Percentiles rank a stretch among this genome's conserved stretches.
These are phyloP conservation scores for Psittacara wagleri DNA, from an alignment of 2,113 vertebrate genomes.

Conservation along the genomic window DNA sequence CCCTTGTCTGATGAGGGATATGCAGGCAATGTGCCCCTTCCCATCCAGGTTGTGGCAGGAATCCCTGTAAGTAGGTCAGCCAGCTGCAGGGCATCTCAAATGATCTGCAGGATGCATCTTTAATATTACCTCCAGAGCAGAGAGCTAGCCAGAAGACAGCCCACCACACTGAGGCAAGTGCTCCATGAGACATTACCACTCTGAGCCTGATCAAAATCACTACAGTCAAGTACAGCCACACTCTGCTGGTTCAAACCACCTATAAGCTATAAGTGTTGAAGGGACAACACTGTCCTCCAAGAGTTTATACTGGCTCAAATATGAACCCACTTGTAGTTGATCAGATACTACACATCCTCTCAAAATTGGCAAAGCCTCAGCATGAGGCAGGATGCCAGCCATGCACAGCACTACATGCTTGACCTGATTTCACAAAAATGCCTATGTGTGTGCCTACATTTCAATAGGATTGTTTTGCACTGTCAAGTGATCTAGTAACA, in stretches of 20 bases:
- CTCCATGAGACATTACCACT: background rate
- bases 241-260: background rate
- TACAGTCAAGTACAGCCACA: accelerated
- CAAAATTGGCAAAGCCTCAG: background rate
- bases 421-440: background rate
- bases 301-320: background rate
- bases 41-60: background rate
- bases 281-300: background rate
- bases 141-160: background rate
- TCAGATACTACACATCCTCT: accelerated
- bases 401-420: accelerated
- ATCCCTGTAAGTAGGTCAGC: background rate
- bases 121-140: background rate
- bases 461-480: no score
- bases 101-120: background rate
- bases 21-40: accelerated
- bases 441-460: accelerated
- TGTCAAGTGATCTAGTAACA: background rate
- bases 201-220: background rate
- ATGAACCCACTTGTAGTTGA: accelerated
- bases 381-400: background rate
- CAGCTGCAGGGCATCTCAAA: background rate
- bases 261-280: accelerated
- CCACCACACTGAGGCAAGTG: background rate
- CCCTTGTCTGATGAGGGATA: background rate